A percentile compares a stretch with the other conserved stretches of the same genome.
Evolutionary conservation across 2,113 vertebrate genomes (phyloP).

Genomic region (Centropus unirufus): DNA sequence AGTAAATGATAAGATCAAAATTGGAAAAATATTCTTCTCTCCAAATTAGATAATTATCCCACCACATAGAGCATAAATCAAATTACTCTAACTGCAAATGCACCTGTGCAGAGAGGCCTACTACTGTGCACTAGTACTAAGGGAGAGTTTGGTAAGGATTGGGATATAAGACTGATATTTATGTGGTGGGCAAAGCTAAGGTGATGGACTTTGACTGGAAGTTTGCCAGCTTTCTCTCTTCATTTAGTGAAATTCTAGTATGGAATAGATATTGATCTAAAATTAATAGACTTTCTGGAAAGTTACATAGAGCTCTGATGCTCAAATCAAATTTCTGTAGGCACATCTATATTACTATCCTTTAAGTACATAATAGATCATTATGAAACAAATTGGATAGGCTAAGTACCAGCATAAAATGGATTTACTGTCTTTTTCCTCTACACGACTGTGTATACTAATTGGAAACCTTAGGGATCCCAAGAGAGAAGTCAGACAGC

Average conservation of each 20-base stretch:
- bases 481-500: not conserved
- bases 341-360: not conserved
- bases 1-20: not conserved
- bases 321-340: slow-evolving; percentile 10
- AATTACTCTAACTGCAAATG: not conserved
- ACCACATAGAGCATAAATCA: not conserved
- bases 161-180: not conserved
- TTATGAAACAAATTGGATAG: slow-evolving; percentile 17
- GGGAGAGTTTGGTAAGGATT: not conserved
- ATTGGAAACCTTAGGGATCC: not conserved
- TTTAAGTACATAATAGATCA: slow-evolving; percentile 12
- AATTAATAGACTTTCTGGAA: slow-evolving; percentile 16
- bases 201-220: not conserved
- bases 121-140: not conserved
- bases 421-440: slow-evolving; percentile 17
- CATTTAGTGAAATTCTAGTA: not conserved
- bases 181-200: not conserved
- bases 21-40: not conserved
- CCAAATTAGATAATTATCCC: not conserved
- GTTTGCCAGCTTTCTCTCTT: not conserved
- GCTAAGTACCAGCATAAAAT: not conserved
- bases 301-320: not conserved
- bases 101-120: not conserved
- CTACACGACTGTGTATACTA: not conserved
- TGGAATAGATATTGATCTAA: not conserved